Base-by-base conservation (phyloP, 2,797 vertebrate species). In the Erithacus rubecula region DNA sequence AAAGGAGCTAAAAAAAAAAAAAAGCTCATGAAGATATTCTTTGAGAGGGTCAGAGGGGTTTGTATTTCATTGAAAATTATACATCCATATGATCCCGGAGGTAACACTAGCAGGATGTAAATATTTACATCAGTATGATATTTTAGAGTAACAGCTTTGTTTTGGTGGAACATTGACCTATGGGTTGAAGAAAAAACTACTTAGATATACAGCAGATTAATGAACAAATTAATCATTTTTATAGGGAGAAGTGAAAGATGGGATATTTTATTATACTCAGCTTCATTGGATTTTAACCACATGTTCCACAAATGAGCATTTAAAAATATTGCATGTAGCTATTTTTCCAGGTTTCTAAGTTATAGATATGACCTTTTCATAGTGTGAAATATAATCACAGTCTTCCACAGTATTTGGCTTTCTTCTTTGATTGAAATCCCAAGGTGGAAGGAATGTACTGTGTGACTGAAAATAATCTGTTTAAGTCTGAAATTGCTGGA, bases 31-130 rank as follows among this genome's bases (percentile, higher is more conserved):
- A 90, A 70, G 24, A 30, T 79, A 32, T 8, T 53, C 3, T 6
- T 76, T 51, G 17, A 87, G 41, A 62, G 22, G 30, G 62, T 78
- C 65, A 67, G 24, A 87, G 36, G 8, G 19, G 17, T 69, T 93
- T 70, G 41, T 87, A 51, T 80, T 89, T 90, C 16, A 72, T 36
- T 89, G 59, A 69, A 90, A 83, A 68, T 69, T 7, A 43, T 62
- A 43, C n/a, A 52, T 64, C 23, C 9, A 3, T 64, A n/a, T 86
- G 34, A 81, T 86, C 22, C 46, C 2, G 2, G 76, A 83, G 58
- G 58, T 43, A 92, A 78, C 64, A 30, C 46, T 64, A 80, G 49
- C 84, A 92, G 95, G 87, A 93, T 80, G 75, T 93, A 94, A 96
- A 91, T 94, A 72, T 94, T 96, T 95, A 74, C 46, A 86, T 47